Base-by-base conservation (phyloP, 2,888 invertebrate genomes). In the Tipula unca region DNA sequence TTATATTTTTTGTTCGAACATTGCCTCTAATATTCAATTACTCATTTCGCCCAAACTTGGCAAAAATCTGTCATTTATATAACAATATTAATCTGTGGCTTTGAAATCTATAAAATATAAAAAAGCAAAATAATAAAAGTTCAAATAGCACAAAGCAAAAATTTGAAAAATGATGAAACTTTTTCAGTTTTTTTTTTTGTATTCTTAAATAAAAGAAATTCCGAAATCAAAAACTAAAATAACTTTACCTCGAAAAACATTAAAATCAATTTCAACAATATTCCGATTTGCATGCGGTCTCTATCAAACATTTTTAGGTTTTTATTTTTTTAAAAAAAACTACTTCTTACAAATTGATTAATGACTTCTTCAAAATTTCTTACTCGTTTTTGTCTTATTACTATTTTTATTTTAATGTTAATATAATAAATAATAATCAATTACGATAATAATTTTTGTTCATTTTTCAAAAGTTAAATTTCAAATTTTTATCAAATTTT, bases 271-370 rank as follows among this genome's bases (percentile, higher is more conserved):
- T 69, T 69, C 69, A 83, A 83, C 35, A 83, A 32, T 83, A 83
- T 83, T 83, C 83, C 35, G 83, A 83, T 83, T 83, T 83, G 83
- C 83, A 83, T 17, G 83, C 83, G 83, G 83, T 83, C 83, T 69
- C 69, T 35, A 83, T 83, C 83, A 83, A 83, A 83, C 83, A 83
- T 69, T 69, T 69, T 32, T 1, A 1, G n/a, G n/a, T 14, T 42
- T 42, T 14, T 42, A 25, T 69, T 25, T 20, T 54, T 69, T 69
- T 2, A 69, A 69, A 69, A 69, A 69, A 69, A 69, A 69, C 69
- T 25, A 69, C 69, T 69, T 69, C 69, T 69, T 69, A 69, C 69
- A 69, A 69, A 69, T 69, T 69, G 69, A 69, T 69, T 69, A 69
- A 69, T 69, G 69, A 69, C 69, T 69, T 69, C 69, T 69, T 69